phyloP scores from a whole-genome alignment of 2,113 vertebrate genomes.

The Thamnophis sirtalis region DNA sequence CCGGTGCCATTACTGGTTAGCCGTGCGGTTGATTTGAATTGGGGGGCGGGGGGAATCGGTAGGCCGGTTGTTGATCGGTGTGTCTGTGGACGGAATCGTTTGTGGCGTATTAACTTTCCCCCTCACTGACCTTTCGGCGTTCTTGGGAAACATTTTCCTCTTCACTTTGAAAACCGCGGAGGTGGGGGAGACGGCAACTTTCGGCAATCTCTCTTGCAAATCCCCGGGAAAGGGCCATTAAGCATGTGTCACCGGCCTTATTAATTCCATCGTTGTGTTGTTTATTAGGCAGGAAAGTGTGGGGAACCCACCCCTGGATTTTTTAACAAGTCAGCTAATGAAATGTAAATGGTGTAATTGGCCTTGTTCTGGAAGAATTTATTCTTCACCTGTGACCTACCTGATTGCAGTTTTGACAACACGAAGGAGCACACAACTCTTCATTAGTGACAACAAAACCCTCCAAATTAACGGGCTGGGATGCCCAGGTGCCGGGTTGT shows the following conservation, averaged over 20 bases:
- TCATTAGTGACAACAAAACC: slow-evolving; percentile 70
- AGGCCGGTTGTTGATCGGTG: not conserved
- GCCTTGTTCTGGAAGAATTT: slow-evolving; percentile 73
- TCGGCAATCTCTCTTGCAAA: slow-evolving; percentile 61
- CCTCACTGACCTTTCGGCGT: slow-evolving; percentile 43
- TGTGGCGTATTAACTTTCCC: slow-evolving; percentile 42
- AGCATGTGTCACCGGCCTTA: slow-evolving; percentile 61
- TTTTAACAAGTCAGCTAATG: slow-evolving; percentile 68
- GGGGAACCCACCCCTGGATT: slow-evolving; percentile 61
- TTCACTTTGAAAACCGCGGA: slow-evolving; percentile 43
- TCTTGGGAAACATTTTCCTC: slow-evolving; percentile 31
- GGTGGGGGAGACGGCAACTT: slow-evolving; percentile 39
- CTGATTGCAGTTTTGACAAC: slow-evolving; percentile 74
- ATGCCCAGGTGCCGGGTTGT: slow-evolving; percentile 45
- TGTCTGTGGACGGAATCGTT: not conserved
- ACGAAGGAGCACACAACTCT: slow-evolving; percentile 65
- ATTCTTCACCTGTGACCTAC: slow-evolving; percentile 70
- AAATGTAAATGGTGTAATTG: slow-evolving; percentile 75
- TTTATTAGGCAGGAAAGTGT: slow-evolving; percentile 65
- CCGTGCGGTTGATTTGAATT: not conserved
- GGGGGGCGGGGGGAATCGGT: not conserved
- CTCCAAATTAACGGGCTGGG: slow-evolving; percentile 68
- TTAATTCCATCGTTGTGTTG: slow-evolving; percentile 65
- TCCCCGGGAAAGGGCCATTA: slow-evolving; percentile 55
- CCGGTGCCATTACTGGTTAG: not conserved